A percentile compares a stretch with the other conserved stretches of the same genome.
Evolutionary conservation across 2,888 invertebrate species (phyloP).

Genomic region (Hirtodrosophila confusa): DNA sequence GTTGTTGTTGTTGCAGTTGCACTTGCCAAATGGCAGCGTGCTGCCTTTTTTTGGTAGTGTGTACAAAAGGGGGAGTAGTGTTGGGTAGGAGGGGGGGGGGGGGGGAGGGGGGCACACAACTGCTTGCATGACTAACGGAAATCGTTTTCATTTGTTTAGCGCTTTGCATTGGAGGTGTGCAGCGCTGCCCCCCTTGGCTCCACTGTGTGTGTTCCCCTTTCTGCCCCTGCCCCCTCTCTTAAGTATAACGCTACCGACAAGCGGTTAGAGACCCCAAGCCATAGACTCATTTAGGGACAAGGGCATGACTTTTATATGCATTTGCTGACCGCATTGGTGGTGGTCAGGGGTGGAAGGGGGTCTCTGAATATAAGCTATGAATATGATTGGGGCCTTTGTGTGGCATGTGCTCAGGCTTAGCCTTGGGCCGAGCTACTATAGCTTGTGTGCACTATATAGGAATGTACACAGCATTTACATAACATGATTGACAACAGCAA

Average conservation of each 20-base stretch:
- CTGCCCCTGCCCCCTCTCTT: neutral
- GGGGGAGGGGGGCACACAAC: constrained; percentile 34
- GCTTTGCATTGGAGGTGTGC: constrained; percentile 41
- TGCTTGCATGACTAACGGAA: constrained; percentile 75
- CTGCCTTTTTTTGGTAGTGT: constrained; percentile 32
- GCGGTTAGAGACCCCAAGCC: constrained; percentile 47
- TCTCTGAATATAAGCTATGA: constrained; percentile 30
- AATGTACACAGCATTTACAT: neutral
- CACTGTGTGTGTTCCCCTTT: neutral
- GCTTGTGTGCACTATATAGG: neutral
- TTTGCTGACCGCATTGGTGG: constrained; percentile 52
- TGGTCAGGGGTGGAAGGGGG: constrained; percentile 16
- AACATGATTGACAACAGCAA: constrained; percentile 5
- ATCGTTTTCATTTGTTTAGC: constrained; percentile 76
- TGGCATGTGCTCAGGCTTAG: constrained; percentile 20
- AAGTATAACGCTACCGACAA: constrained; percentile 20
- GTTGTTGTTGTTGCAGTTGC: constrained; percentile 28
- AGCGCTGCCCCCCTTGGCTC: constrained; percentile 2
- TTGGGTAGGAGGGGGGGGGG: constrained; percentile 21
- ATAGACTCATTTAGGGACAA: constrained; percentile 58
- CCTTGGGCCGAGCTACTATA: constrained; percentile 29
- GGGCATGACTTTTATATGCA: constrained; percentile 65
- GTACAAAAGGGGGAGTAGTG: no score
- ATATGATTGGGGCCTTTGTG: constrained; percentile 29
- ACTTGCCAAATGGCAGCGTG: constrained; percentile 60